Base-by-base conservation (phyloP, 2,113 vertebrate genomes). In the Cervus canadensis region DNA sequence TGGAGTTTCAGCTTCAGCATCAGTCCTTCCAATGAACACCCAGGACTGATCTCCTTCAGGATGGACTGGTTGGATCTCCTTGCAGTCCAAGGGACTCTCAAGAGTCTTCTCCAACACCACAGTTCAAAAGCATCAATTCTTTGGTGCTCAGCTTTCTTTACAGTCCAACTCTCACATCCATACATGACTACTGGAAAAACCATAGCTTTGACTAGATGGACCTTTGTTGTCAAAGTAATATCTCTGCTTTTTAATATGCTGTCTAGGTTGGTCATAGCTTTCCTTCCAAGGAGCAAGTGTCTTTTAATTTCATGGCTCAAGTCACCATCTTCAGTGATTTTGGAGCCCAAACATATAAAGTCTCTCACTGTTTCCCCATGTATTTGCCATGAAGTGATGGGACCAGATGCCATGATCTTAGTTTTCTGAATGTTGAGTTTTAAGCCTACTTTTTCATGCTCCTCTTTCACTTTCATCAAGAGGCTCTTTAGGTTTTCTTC, bases 61-160 rank as follows among this genome's bases (percentile, higher is more conserved):
- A 36, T 21, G 64, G n/a, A 36, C 9, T 36, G n/a, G 9, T 67
- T 0, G 8, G 9, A 36, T 36, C n/a, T 67, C 64, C n/a, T 36
- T 0, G 0, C 4, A 0, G 64, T 67, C 17, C 64, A 36, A 19
- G n/a, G n/a, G n/a, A 67, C 17, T 11, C 64, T 67, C 64, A 36
- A 67, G 33, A 36, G 33, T 67, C 33, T 36, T 67, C 64, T 67
- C 64, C 64, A 36, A 36, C 33, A 67, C n/a, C 64, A 21, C 64
- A 21, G n/a, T 67, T 67, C 33, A 36, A 21, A 67, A 11, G 17
- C 17, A 11, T 67, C n/a, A 10, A 5, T 67, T 21, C 64, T 67
- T 67, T 9, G 5, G 17, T 1, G 0, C 17, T 36, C 17, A 67
- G 17, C n/a, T 4, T 4, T 36, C n/a, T 67, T 67, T 10, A 36